These are phyloP conservation scores for Siniperca undulata DNA, from an alignment of 2,797 vertebrate species.

Conservation along the genomic window DNA sequence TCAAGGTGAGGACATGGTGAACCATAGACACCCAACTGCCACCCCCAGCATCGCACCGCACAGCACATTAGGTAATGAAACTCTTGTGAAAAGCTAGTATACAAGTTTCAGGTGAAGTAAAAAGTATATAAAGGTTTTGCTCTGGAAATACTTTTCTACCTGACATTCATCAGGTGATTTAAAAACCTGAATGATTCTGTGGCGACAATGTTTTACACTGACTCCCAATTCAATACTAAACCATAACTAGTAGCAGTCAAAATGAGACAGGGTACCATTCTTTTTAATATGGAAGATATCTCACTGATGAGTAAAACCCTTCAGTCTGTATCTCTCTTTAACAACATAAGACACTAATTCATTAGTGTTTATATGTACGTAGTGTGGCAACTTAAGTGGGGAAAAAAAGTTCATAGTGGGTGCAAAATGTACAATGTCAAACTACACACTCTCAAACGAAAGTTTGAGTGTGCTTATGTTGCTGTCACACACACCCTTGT, in stretches of 20 bases:
- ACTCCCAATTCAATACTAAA: background rate
- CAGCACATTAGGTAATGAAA: conserved; percentile 79
- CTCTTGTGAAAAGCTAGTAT: conserved; percentile 25
- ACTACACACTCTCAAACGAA: background rate
- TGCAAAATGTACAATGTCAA: background rate
- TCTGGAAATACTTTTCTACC: background rate
- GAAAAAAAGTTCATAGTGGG: background rate
- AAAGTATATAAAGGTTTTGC: conserved; percentile 4
- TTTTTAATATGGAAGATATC: background rate
- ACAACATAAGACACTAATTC: background rate
- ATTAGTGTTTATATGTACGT: background rate
- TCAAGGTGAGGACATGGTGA: conserved; percentile 69
- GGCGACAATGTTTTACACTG: background rate
- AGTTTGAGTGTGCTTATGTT: background rate
- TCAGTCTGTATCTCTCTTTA: background rate
- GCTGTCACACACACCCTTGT: conserved; percentile 15
- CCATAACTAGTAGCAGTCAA: background rate
- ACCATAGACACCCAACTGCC: conserved; percentile 51
- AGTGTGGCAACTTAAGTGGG: background rate
- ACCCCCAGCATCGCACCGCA: conserved; percentile 54
- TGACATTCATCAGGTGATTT: conserved; percentile 8
- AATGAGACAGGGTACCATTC: background rate
- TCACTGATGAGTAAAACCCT: background rate
- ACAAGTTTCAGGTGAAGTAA: conserved; percentile 11
- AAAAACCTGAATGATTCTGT: background rate